A percentile compares a stretch with the other conserved stretches of the same genome.
Evolutionary conservation across 2,797 vertebrate species (phyloP).

Genomic region (Pipistrellus kuhlii): DNA sequence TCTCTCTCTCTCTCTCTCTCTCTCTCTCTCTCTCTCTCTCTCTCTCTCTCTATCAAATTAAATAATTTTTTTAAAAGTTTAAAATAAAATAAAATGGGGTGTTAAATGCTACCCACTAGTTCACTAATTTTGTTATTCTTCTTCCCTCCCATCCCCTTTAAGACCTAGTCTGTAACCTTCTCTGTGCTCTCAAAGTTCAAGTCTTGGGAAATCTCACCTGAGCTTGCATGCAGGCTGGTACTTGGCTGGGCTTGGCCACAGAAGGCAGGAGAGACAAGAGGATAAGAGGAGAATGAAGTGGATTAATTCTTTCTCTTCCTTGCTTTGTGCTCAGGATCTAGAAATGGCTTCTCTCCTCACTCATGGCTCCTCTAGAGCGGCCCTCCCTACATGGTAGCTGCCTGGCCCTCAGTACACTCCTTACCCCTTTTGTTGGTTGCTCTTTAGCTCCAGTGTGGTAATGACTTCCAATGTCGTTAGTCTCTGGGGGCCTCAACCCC

Average conservation of each 20-base stretch:
- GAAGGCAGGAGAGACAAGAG: neutral
- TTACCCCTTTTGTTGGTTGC: neutral
- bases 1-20: too few relatives aligned
- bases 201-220: neutral
- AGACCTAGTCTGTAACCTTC: neutral
- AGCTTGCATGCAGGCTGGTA: neutral
- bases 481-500: neutral
- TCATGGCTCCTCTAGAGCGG: neutral
- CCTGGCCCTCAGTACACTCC: fast-evolving
- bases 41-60: neutral
- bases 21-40: neutral
- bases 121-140: neutral
- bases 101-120: neutral
- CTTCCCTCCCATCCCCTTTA: neutral
- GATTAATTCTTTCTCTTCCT: neutral
- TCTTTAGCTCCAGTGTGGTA: neutral
- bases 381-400: neutral
- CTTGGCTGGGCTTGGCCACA: neutral
- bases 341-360: neutral
- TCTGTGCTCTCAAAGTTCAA: neutral
- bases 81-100: neutral
- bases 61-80: neutral
- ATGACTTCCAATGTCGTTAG: neutral
- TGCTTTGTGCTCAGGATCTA: neutral
- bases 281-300: neutral